Evolutionary conservation across 2,113 vertebrate genomes (phyloP).

Genomic region (Hippocampus guttulatus): DNA sequence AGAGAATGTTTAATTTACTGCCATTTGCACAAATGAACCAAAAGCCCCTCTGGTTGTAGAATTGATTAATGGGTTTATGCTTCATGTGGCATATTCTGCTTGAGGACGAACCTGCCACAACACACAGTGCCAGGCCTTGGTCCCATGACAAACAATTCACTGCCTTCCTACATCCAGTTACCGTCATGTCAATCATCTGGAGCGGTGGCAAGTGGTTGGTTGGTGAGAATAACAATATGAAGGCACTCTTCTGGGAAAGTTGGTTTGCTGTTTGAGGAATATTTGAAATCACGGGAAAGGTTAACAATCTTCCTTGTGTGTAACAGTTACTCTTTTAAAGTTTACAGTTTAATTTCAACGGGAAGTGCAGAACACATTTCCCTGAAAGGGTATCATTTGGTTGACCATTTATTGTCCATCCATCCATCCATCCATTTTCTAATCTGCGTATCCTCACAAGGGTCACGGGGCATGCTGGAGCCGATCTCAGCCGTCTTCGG

Average conservation of each 20-base stretch:
- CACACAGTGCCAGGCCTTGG: conserved; percentile 38
- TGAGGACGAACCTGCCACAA: conserved; percentile 27
- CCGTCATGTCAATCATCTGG: conserved; percentile 32
- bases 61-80: conserved; percentile 54
- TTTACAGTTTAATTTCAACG: background rate
- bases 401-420: background rate
- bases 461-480: no score
- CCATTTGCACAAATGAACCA: conserved; percentile 25
- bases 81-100: conserved; percentile 42
- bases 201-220: conserved; percentile 3
- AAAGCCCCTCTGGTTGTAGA: conserved; percentile 26
- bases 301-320: background rate
- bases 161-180: conserved; percentile 16
- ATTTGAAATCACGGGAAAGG: background rate
- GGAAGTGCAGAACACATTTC: background rate
- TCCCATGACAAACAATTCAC: conserved; percentile 7
- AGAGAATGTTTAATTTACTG: conserved; percentile 20
- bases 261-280: background rate
- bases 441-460: no score
- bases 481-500: no score
- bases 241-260: background rate
- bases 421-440: no score
- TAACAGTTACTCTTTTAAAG: background rate
- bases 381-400: background rate
- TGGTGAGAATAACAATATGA: conserved; percentile 4